phyloP scores from a whole-genome alignment of 2,797 vertebrate genomes.

The Typhlichthys subterraneus region DNA sequence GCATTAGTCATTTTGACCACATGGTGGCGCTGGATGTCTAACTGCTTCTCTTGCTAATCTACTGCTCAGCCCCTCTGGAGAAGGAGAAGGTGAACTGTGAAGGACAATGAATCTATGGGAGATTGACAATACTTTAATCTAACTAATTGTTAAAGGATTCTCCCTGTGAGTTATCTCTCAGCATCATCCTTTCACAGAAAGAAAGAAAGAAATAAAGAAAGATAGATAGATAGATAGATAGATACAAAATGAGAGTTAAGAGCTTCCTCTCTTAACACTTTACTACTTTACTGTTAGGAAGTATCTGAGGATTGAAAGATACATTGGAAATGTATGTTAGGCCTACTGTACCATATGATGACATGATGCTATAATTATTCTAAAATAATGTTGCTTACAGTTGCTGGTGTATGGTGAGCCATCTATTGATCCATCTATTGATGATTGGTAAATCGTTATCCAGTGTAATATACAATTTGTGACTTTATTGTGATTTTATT shows the following conservation, averaged over 20 bases:
- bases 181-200: constrained; percentile 4
- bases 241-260: no score
- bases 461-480: constrained; percentile 7
- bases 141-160: constrained; percentile 24
- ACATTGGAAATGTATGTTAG: no score
- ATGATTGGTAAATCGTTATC: constrained; percentile 22
- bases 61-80: not conserved
- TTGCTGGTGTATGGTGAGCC: no score
- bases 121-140: not conserved
- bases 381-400: no score
- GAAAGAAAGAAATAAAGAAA: no score
- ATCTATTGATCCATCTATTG: constrained; percentile 1
- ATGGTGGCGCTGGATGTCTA: constrained; percentile 29
- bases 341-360: no score
- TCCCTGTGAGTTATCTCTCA: not conserved
- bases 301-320: no score
- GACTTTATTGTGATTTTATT: constrained; percentile 18
- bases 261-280: no score
- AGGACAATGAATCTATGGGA: constrained; percentile 16
- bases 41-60: not conserved
- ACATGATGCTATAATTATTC: no score
- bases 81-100: not conserved
- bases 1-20: constrained; percentile 38
- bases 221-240: no score
- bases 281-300: no score